A percentile compares a stretch with the other conserved stretches of the same genome.
phyloP scores from a whole-genome alignment of 2,888 invertebrate species.

The Nemoura dubitans region DNA sequence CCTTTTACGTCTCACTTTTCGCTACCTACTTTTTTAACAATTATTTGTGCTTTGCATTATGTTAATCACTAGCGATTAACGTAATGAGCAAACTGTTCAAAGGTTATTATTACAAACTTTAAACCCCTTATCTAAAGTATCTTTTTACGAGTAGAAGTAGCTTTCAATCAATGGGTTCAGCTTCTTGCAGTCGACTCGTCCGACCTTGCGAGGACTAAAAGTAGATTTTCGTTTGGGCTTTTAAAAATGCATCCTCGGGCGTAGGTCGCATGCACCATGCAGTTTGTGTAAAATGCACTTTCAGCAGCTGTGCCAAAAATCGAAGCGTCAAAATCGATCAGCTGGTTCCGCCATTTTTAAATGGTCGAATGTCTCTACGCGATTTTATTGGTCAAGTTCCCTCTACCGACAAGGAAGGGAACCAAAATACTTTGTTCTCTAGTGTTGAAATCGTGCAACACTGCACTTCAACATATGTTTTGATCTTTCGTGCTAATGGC shows the following conservation, averaged over 20 bases:
- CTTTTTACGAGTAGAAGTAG: neutral
- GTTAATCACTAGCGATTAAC: slow-evolving; percentile 1
- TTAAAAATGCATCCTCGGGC: slow-evolving; percentile 14
- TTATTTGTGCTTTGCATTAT: neutral
- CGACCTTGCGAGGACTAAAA: neutral
- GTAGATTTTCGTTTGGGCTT: neutral
- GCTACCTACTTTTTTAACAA: neutral
- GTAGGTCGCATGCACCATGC: neutral
- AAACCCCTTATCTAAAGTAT: slow-evolving; percentile 7
- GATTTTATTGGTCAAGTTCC: no score
- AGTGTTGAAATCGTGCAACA: neutral
- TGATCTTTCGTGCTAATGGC: slow-evolving; percentile 4
- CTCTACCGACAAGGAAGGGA: neutral
- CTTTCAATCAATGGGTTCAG: neutral
- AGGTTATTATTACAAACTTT: slow-evolving; percentile 13
- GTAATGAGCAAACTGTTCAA: neutral
- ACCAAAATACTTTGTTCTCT: neutral
- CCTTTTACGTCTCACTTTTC: neutral
- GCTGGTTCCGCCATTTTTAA: slow-evolving; percentile 1
- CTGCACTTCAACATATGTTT: neutral
- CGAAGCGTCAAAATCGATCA: slow-evolving; percentile 12
- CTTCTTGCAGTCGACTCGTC: neutral
- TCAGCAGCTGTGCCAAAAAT: neutral
- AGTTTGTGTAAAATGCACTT: neutral
- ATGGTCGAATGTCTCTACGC: neutral